Evolutionary conservation across 2,797 vertebrate genomes (phyloP).

Genomic region (Rhincodon typus): DNA sequence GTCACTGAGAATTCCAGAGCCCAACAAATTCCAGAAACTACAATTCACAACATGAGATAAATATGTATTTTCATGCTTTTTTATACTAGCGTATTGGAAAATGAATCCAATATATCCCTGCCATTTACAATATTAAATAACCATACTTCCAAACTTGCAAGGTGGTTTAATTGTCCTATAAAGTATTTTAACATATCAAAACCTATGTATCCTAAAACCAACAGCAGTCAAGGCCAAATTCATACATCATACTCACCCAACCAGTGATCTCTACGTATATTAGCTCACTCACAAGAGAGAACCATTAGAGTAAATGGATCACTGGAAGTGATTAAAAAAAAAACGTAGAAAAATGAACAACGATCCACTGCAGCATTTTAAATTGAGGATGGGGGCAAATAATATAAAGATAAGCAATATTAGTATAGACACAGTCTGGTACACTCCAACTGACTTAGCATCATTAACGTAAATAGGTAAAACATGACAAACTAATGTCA

Average conservation of each 20-base stretch:
- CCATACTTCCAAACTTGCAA: neutral
- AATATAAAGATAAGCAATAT: neutral
- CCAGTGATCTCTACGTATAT: neutral
- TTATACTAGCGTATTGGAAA: neutral
- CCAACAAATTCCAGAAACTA: neutral
- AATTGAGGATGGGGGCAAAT: neutral
- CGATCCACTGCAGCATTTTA: too few species aligned
- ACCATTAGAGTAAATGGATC: neutral
- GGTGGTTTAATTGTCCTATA: neutral
- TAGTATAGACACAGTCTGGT: too few species aligned
- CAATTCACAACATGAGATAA: neutral
- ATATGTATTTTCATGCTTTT: neutral
- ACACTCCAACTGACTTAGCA: neutral
- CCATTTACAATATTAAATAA: neutral
- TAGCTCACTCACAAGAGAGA: neutral
- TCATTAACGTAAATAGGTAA: neutral
- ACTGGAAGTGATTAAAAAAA: neutral
- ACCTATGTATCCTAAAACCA: neutral
- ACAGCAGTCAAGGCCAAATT: neutral
- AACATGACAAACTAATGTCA: too few species aligned
- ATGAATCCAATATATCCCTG: neutral
- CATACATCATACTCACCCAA: slow-evolving; percentile 4
- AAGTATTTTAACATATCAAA: neutral
- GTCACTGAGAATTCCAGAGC: neutral
- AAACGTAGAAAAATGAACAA: neutral